Evolutionary conservation across 1,140 invertebrate genomes (phyloP).

Genomic region (Lasioglossum albipes): DNA sequence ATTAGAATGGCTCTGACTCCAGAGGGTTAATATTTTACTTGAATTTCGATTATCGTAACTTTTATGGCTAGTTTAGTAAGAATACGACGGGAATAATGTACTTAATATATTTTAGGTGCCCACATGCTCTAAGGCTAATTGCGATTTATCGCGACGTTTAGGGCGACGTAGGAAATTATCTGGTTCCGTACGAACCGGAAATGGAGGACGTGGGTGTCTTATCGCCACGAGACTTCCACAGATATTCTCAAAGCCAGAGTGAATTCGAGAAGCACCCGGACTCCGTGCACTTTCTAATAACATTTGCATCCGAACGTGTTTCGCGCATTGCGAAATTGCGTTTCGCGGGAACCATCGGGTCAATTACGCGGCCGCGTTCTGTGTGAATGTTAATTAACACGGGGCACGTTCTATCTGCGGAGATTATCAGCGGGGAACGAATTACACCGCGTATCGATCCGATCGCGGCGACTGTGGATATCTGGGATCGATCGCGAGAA

Average conservation of each 20-base stretch:
- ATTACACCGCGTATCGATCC: not conserved
- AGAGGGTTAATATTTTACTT: too few relatives aligned
- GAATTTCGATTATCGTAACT: not conserved
- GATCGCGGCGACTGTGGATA: not conserved
- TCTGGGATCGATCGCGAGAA: not conserved
- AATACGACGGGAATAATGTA: not conserved
- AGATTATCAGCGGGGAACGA: not conserved
- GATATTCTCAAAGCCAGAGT: not conserved
- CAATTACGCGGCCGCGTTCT: not conserved
- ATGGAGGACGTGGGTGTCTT: too few relatives aligned
- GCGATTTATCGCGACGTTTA: too few relatives aligned
- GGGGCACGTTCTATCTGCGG: not conserved
- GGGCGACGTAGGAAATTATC: too few relatives aligned
- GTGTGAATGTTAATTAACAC: slow-evolving; percentile 19
- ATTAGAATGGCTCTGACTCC: too few relatives aligned
- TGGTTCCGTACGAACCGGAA: too few relatives aligned
- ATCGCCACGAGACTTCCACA: too few relatives aligned
- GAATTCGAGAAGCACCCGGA: not conserved
- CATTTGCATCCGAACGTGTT: slow-evolving; percentile 16
- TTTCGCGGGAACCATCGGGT: not conserved
- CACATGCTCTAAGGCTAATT: too few relatives aligned
- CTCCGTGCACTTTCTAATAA: not conserved
- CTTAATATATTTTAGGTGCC: too few relatives aligned
- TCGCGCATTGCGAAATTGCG: slow-evolving; percentile 4
- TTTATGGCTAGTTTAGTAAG: not conserved